These are phyloP conservation scores for Bradypodion pumilum DNA, from an alignment of 2,797 vertebrate species.

Conservation along the genomic window DNA sequence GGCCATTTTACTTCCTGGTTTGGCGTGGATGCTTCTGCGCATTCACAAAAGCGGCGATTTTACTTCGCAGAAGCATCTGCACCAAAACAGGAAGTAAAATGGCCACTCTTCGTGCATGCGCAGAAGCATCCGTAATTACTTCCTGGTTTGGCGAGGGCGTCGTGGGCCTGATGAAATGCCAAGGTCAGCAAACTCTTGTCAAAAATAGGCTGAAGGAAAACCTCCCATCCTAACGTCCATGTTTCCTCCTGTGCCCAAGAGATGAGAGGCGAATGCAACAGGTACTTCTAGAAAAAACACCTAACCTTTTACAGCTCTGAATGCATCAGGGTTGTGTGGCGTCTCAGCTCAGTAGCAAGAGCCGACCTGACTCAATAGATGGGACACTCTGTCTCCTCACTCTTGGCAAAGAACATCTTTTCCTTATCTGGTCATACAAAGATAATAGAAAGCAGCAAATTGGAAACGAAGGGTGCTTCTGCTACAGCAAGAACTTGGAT, in stretches of 20 bases:
- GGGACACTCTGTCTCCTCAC: neutral
- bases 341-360: neutral
- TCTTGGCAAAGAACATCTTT: neutral
- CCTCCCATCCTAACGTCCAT: neutral
- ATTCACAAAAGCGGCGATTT: too few species aligned
- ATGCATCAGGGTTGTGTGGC: neutral
- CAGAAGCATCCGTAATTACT: too few species aligned
- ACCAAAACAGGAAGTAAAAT: too few species aligned
- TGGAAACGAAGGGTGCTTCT: neutral
- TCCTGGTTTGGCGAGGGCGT: too few species aligned
- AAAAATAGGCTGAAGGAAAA: too few species aligned
- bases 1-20: too few species aligned
- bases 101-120: too few species aligned
- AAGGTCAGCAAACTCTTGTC: too few species aligned
- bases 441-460: neutral
- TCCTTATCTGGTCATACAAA: neutral
- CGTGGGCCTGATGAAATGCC: too few species aligned
- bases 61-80: too few species aligned
- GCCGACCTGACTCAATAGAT: too few species aligned
- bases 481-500: neutral
- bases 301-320: neutral
- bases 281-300: neutral
- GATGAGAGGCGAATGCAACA: neutral
- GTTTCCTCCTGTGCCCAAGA: neutral
- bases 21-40: too few species aligned